A percentile compares a stretch with the other conserved stretches of the same genome.
Conservation (phyloP, 2,797 vertebrate species). For the Sebastolobus altivelis region DNA sequence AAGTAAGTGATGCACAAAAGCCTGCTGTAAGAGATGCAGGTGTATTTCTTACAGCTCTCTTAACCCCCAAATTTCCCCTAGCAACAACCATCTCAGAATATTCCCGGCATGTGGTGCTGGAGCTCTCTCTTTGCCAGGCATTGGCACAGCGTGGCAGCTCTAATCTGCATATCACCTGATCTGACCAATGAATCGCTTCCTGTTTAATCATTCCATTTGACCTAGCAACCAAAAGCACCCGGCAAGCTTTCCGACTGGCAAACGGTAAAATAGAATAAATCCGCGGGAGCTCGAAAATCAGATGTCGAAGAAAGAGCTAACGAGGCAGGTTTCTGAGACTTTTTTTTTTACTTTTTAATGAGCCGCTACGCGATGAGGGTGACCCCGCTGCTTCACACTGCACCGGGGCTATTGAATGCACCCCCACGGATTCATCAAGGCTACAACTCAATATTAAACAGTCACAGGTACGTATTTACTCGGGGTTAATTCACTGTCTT, state of each 20-base stretch:
- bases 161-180: slow-evolving; percentile 77
- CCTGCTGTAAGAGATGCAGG: slow-evolving; percentile 37
- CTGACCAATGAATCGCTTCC: slow-evolving; percentile 71
- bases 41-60: slow-evolving; percentile 43
- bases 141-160: slow-evolving; percentile 63
- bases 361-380: slow-evolving; percentile 57
- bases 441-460: slow-evolving; percentile 69
- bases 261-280: slow-evolving; percentile 58
- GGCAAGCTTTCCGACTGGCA: slow-evolving; percentile 57
- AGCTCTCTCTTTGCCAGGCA: slow-evolving; percentile 54
- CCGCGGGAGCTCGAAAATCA: slow-evolving; percentile 62
- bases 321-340: slow-evolving; percentile 57
- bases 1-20: slow-evolving; percentile 12
- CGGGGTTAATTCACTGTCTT: slow-evolving; percentile 51
- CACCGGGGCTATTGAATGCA: slow-evolving; percentile 52
- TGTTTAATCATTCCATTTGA: slow-evolving; percentile 73
- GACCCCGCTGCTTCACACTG: slow-evolving; percentile 64
- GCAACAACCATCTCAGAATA: slow-evolving; percentile 64
- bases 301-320: slow-evolving; percentile 67
- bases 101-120: slow-evolving; percentile 45
- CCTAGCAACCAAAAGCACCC: slow-evolving; percentile 68
- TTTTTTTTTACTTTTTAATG: slow-evolving; percentile 69
- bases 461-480: slow-evolving; percentile 64
- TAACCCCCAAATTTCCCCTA: slow-evolving; percentile 49
- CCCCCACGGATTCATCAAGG: slow-evolving; percentile 63